These are phyloP conservation scores for Cepphus grylle DNA, from an alignment of 2,113 vertebrate genomes.

Conservation along the genomic window DNA sequence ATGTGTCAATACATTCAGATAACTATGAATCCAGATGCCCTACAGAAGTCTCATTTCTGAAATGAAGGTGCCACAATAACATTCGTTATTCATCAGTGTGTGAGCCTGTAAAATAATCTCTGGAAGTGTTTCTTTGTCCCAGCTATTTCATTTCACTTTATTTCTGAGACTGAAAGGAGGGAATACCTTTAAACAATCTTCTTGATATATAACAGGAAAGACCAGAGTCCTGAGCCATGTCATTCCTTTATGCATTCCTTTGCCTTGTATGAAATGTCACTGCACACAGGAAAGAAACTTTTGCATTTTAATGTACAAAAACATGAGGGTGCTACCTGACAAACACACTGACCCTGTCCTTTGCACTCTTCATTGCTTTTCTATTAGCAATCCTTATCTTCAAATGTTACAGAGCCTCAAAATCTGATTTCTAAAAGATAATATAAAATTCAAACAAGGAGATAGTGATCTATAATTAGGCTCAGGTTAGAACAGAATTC, in stretches of 20 bases:
- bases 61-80: neutral
- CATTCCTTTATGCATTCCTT: neutral
- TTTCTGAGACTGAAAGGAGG: neutral
- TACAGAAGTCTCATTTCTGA: neutral
- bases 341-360: neutral
- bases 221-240: neutral
- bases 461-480: neutral
- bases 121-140: neutral
- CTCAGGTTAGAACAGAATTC: neutral
- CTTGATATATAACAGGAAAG: neutral
- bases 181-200: neutral
- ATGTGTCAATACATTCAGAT: neutral
- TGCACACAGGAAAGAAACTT: neutral
- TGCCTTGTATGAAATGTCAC: neutral
- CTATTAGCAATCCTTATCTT: neutral
- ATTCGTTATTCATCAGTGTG: neutral
- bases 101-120: neutral
- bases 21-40: neutral
- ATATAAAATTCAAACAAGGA: neutral
- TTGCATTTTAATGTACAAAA: neutral
- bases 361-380: neutral
- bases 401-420: neutral
- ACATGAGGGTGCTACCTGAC: neutral
- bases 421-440: neutral
- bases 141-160: neutral